Percentiles rank a stretch among this genome's conserved stretches.
These are phyloP conservation scores for Drosophila pseudotalamancana DNA, from an alignment of 2,888 invertebrate species.

Conservation along the genomic window DNA sequence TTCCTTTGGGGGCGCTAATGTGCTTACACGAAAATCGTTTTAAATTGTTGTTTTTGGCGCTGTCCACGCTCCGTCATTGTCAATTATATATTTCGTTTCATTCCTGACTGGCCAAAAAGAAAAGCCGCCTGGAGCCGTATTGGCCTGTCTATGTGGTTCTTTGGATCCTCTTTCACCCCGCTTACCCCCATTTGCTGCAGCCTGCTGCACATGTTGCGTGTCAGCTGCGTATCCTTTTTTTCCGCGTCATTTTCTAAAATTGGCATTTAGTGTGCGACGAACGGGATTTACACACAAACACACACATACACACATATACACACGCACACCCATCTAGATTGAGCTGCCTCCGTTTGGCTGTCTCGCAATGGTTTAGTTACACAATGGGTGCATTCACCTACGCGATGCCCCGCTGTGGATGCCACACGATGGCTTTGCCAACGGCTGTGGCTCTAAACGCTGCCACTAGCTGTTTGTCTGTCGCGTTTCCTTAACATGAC, in stretches of 20 bases:
- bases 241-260: slow-evolving; percentile 78
- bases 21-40: slow-evolving; percentile 76
- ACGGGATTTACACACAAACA: slow-evolving; percentile 70
- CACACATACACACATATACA: slow-evolving; percentile 26
- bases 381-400: slow-evolving; percentile 84
- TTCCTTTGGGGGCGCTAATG: slow-evolving; percentile 40
- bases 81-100: slow-evolving; percentile 53
- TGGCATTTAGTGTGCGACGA: slow-evolving; percentile 79
- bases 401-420: slow-evolving; percentile 69
- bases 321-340: slow-evolving; percentile 44
- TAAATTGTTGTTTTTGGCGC: slow-evolving; percentile 71
- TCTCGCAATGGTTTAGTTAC: slow-evolving; percentile 73
- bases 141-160: slow-evolving; percentile 16
- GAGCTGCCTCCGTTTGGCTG: slow-evolving; percentile 54
- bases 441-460: slow-evolving; percentile 36
- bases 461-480: slow-evolving; percentile 42
- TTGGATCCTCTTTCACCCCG: not conserved
- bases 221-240: slow-evolving; percentile 61
- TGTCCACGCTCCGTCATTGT: slow-evolving; percentile 70
- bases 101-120: slow-evolving; percentile 6
- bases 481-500: slow-evolving; percentile 68
- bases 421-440: slow-evolving; percentile 50
- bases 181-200: not conserved
- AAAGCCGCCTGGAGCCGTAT: slow-evolving; percentile 50
- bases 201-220: slow-evolving; percentile 63